Evolutionary conservation across 2,797 vertebrate species (phyloP).

Genomic region (Pangasius macronema): DNA sequence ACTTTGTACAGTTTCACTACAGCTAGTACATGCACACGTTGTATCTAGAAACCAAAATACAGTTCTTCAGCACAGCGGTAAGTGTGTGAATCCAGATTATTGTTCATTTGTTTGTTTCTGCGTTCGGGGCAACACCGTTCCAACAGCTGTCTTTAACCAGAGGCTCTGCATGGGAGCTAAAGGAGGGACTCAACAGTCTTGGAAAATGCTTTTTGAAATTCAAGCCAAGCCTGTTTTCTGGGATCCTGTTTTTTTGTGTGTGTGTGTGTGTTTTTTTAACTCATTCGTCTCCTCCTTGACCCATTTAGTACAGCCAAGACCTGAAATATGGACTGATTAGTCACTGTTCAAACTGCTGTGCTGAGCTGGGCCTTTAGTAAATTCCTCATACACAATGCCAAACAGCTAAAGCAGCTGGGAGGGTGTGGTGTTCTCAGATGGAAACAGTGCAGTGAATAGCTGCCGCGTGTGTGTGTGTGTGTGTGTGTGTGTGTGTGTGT

Average conservation of each 20-base stretch:
- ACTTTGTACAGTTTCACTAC: background rate
- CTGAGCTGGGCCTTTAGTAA: background rate
- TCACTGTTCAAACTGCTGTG: slow-evolving; percentile 13
- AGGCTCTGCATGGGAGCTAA: background rate
- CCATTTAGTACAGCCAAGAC: background rate
- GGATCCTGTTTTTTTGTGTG: background rate
- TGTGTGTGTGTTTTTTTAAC: background rate
- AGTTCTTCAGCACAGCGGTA: background rate
- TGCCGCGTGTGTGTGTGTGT: background rate
- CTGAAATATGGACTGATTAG: background rate
- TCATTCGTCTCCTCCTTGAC: background rate
- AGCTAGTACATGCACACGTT: background rate
- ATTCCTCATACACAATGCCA: background rate
- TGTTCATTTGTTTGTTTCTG: background rate
- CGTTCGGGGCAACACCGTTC: too few species aligned
- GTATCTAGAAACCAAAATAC: background rate
- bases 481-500: background rate
- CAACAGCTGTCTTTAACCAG: background rate
- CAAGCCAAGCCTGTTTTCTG: slow-evolving; percentile 6
- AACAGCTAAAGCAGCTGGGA: slow-evolving; percentile 32
- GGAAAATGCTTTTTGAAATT: background rate
- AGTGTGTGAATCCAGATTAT: background rate
- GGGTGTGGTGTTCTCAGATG: slow-evolving; percentile 32
- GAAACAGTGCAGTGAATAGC: slow-evolving; percentile 24
- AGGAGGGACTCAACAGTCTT: background rate